Evolutionary conservation across 2,888 invertebrate species (phyloP), one percentile per base, ranked within the genome.

Genomic region (Acanthosoma haemorrhoidale): DNA sequence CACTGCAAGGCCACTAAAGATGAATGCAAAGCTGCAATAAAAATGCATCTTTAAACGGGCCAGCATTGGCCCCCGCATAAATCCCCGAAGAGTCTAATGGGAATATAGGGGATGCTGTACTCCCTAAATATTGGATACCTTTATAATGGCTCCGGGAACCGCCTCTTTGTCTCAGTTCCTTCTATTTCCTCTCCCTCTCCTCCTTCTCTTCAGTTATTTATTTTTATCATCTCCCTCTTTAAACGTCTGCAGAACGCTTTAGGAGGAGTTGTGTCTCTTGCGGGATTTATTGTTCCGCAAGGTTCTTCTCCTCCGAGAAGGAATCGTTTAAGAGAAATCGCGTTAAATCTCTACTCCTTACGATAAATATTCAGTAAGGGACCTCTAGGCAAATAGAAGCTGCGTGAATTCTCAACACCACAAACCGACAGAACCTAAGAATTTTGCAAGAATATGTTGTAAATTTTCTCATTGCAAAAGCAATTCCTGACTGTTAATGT

Each of bases 1-100:
- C 1, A 3, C 16, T 16, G 67, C 43, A 57, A 57, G 25, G 57
- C 72, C 51, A 31, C 70, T 70, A 75, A 75, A 74, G 73, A 75
- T 75, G 75, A 75, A 75, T 75, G 75, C 73, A 75, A 75, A 75
- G 75, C 73, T 73, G 73, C 75, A 72, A 75, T 75, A 75, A 75
- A 75, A 75, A 74, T 75, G 73, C 74, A 75, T 74, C 72, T 73
- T 75, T 75, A 73, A 75, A 64, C 39, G 41, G 41, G 2, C 64
- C 6, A 2, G 2, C n/a, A 11, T 6, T 29, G 64, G 18, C 21
- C 11, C 21, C 16, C 5, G n/a, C 15, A 64, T 64, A 64, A 64
- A 64, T 64, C 64, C 39, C 39, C 3, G n/a, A 32, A 16, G 8
- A 5, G 16, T 6, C 64, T 64, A 64, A 64, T 64, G 39, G 29